phyloP scores from a whole-genome alignment of 1,140 invertebrate species.

The Lamellibrachia luymesi region DNA sequence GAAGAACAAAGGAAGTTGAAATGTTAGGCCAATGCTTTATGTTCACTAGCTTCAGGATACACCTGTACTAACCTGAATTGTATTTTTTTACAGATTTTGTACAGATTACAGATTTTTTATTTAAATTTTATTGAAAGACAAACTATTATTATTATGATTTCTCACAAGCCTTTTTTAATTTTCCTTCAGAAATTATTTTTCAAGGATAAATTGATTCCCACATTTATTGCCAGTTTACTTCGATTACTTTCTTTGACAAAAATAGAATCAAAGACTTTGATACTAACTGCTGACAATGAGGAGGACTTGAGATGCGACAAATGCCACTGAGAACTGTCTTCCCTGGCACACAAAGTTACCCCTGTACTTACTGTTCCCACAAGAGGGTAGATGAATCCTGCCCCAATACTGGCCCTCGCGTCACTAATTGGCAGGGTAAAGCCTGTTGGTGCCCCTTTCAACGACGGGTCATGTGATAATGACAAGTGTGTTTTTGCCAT shows the following conservation, averaged over 20 bases:
- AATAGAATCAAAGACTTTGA: not conserved
- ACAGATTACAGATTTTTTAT: too few species aligned
- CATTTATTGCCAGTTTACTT: not conserved
- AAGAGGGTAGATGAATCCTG: constrained; percentile 91
- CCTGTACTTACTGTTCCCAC: constrained; percentile 75
- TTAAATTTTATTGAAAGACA: not conserved
- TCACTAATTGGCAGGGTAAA: constrained; percentile 85
- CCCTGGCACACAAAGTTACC: not conserved
- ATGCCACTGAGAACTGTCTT: not conserved
- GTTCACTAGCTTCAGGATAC: not conserved
- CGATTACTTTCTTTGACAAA: not conserved
- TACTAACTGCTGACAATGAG: not conserved
- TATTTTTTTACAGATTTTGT: not conserved
- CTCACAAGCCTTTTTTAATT: not conserved
- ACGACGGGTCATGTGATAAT: constrained; percentile 80
- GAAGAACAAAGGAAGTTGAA: not conserved
- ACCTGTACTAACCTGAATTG: not conserved
- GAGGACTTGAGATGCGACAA: not conserved
- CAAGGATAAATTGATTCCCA: not conserved
- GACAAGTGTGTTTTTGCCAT: constrained; percentile 98
- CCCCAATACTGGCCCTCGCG: constrained; percentile 87
- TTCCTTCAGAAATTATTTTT: not conserved
- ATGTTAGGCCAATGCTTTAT: not conserved
- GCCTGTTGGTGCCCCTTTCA: constrained; percentile 89
- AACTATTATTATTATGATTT: not conserved